Evolutionary conservation across 1,140 invertebrate species (phyloP), one percentile per base, ranked within the genome.

Genomic region (Ylistrum balloti): DNA sequence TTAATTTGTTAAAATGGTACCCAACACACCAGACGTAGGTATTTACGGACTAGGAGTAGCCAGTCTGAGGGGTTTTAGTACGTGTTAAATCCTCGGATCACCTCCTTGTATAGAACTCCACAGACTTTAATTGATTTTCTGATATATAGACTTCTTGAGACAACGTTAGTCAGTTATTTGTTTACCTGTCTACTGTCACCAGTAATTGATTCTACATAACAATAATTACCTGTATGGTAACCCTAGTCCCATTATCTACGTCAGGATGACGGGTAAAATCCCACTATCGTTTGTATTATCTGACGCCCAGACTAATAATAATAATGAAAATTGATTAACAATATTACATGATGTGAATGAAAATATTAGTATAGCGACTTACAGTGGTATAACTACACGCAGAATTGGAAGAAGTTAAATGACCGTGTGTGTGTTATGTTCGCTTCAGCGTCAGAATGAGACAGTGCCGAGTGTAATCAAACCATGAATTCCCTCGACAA

Each of bases 141-240:
- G 56, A 74, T n/a, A 28, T 74, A n/a, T 28, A 17, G 56, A 74
- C 20, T 74, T n/a, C 56, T 28, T 74, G 56, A 74, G 56, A 74
- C 22, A 74, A 74, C 41, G 56, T n/a, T 74, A n/a, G 56, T n/a
- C 56, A 74, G 56, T 28, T 74, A 45, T 45, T 45, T 45, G 41
- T 45, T 15, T 74, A n/a, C n/a, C n/a, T n/a, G 56, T 74, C 56
- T 74, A n/a, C 56, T 74, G 56, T 74, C 20, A 74, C 22, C 0
- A 11, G 56, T 74, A 74, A 74, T 74, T 74, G 56, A 74, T 74
- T 74, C 22, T 74, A 28, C 17, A 74, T 28, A 74, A 5, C 22
- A 74, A 74, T 74, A 74, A 74, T 74, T 74, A 74, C 56, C 56
- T 74, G 56, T 74, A 0, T 5, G 56, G 1, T n/a, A 28, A 17